Conservation (phyloP, 1,140 invertebrate genomes). For the Apis laboriosa region DNA sequence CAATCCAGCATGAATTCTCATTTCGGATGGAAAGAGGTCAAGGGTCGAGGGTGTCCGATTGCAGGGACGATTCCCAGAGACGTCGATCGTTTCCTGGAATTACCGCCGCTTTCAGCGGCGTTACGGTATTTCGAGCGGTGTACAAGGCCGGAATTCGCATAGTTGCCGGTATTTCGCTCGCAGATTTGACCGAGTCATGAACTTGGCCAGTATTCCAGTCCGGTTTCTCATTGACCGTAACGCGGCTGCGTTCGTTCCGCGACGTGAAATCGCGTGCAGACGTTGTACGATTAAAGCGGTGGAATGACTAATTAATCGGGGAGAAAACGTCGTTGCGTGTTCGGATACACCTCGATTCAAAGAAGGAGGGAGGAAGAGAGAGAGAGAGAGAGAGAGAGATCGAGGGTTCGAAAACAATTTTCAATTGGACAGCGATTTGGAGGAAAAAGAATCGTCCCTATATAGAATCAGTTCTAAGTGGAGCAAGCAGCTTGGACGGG, state of each 20-base stretch:
- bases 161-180: background rate
- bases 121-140: background rate
- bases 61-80: conserved; percentile 39
- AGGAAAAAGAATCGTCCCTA: background rate
- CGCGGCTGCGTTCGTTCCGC: conserved; percentile 32
- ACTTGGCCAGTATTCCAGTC: conserved; percentile 34
- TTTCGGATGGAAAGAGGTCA: conserved; percentile 47
- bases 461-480: background rate
- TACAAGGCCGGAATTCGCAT: background rate
- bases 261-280: conserved; percentile 41
- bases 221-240: conserved; percentile 39
- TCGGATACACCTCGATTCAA: background rate
- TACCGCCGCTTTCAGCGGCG: background rate
- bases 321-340: conserved; percentile 18
- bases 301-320: conserved; percentile 29
- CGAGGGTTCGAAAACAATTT: background rate
- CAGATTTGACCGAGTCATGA: conserved; percentile 52
- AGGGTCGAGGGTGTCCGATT: conserved; percentile 46
- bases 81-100: conserved; percentile 38
- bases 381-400: background rate
- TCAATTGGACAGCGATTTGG: no score
- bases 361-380: no score
- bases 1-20: conserved; percentile 15
- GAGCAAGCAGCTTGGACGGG: background rate
- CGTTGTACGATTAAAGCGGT: conserved; percentile 20